phyloP scores from a whole-genome alignment of 1,140 invertebrate genomes.

The Caligus rogercresseyi region DNA sequence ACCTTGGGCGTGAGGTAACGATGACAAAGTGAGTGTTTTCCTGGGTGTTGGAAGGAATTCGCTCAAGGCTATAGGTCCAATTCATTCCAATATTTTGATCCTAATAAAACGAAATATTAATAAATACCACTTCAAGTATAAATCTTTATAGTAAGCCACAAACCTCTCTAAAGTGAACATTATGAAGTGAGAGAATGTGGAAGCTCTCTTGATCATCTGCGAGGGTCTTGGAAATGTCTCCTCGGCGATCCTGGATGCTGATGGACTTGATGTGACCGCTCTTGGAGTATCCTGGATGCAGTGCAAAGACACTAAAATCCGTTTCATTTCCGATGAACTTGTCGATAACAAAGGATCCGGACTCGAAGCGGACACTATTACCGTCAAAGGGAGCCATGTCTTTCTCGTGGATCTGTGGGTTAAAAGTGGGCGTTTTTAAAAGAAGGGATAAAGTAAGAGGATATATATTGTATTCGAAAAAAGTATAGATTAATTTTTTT shows the following conservation, averaged over 20 bases:
- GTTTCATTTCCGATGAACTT: slow-evolving; percentile 6
- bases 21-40: slow-evolving; percentile 16
- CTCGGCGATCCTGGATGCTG: neutral
- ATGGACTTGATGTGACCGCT: slow-evolving; percentile 2
- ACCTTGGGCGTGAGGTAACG: slow-evolving; percentile 11
- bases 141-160: neutral
- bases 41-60: neutral
- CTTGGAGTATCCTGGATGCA: neutral
- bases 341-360: slow-evolving; percentile 13
- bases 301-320: neutral
- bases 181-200: neutral
- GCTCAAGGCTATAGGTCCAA: slow-evolving; percentile 12
- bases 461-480: no score
- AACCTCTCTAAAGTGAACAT: neutral
- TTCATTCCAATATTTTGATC: slow-evolving; percentile 20
- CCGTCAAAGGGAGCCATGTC: neutral
- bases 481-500: no score
- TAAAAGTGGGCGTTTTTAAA: no score
- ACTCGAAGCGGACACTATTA: neutral
- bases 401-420: neutral
- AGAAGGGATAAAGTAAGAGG: no score
- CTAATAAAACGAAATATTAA: slow-evolving; percentile 2
- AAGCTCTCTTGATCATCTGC: neutral
- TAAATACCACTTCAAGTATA: neutral
- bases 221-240: neutral